Evolutionary conservation across 2,113 vertebrate genomes (phyloP), one percentile per base, ranked within the genome.

Genomic region (Ammodytes marinus): DNA sequence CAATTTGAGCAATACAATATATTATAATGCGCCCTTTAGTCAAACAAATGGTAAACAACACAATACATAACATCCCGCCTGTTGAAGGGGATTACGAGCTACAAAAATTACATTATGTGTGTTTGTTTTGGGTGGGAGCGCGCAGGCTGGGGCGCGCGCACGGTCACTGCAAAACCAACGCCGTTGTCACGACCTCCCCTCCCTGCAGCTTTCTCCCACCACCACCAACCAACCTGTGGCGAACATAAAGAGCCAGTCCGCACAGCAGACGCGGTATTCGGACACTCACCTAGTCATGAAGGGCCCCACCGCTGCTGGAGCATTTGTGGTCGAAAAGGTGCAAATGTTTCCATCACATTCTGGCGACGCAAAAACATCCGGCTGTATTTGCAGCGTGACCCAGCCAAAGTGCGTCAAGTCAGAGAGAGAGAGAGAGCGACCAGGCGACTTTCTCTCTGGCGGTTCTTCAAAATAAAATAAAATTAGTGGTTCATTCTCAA

Each of bases 171-270:
- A 79, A 67, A 27, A 71, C 82, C 80, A 60, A 55, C 83, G 43
- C 82, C 84, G 93, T 27, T 27, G 27, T 94, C 93, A 94, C 93
- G 93, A 94, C 91, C 87, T 92, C 84, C 55, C 91, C 88, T 92
- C 84, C 55, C 69, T 77, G 77, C 77, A 88, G 88, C 84, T 75
- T 39, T 47, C 74, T 40, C 67, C 54, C 64, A 37, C 71, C 27
- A 27, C 27, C 27, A 27, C 27, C 27, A 27, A 39, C 47, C 80
- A 45, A 49, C 65, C 80, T 50, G 75, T 86, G 3, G 75, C 79
- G 74, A 5, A 57, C 35, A 27, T 13, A 0, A 27, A 39, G 0
- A 6, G 8, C 54, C 0, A 3, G 69, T 5, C 49, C 63, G 61
- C 35, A 9, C 46, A 0, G 4, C 6, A 0, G 0, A 9, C 45